Evolutionary conservation across 2,113 vertebrate genomes (phyloP), one percentile per base, ranked within the genome.

Genomic region (Lanius ludovicianus): DNA sequence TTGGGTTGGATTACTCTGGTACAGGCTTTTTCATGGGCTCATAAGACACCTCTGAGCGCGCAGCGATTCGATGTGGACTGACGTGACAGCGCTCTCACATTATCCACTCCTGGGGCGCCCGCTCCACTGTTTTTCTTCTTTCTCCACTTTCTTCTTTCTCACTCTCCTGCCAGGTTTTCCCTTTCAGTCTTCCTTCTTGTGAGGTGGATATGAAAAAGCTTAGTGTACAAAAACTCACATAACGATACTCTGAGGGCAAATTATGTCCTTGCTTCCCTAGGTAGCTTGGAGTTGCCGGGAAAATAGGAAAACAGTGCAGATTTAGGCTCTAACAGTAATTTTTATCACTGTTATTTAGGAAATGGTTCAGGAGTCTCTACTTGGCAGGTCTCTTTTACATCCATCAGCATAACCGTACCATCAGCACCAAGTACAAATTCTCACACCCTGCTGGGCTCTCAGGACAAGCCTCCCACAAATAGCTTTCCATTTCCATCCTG

Each of bases 401-500:
- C 89, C 88, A 93, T 91, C 95, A 96, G 62, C 91, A 71, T 80
- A 95, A 84, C 76, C 2, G 1, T 80, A 93, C 87, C 78, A 92
- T 95, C 91, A 86, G 56, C 76, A 30, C 88, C 90, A 86, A 87
- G 91, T 6, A 93, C 39, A 12, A 92, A 95, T 97, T 95, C 88
- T 96, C 85, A 95, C 84, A 90, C 83, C 77, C 83, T 87, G 63
- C 87, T 89, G 83, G 49, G 83, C 83, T 90, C 82, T 95, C 81
- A 44, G 83, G 83, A 93, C 89, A 94, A 92, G 62, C 68, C 69
- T 97, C 87, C 87, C 68, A 79, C 77, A 91, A 95, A 96, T 62
- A 90, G 84, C 78, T 94, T 95, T 95, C 87, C 89, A 87, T 96
- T 95, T 92, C 93, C 84, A 96, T 94, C 71, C 90, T 84, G 90